phyloP scores from a whole-genome alignment of 2,113 vertebrate genomes.

The Poicephalus gulielmi region DNA sequence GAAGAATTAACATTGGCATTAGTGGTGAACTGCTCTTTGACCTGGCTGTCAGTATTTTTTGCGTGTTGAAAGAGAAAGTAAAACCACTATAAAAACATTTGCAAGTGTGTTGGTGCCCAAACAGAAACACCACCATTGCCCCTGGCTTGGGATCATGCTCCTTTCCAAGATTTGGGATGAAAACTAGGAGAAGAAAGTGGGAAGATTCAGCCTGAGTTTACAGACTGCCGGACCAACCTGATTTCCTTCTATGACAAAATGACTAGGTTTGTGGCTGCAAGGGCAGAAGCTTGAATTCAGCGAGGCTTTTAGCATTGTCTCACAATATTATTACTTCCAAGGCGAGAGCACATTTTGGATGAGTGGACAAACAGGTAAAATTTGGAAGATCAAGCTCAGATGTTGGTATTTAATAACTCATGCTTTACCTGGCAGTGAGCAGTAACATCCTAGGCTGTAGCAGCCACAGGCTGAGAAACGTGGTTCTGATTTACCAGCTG shows the following conservation, averaged over 20 bases:
- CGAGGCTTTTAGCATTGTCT: background rate
- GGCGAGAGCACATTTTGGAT: background rate
- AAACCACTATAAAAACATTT: background rate
- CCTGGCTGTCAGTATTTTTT: background rate
- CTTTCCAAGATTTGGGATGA: background rate
- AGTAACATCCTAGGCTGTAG: background rate
- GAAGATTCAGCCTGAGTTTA: background rate
- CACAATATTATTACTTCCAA: background rate
- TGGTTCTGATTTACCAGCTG: background rate
- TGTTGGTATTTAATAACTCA: background rate
- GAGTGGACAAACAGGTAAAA: background rate
- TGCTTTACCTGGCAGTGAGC: background rate
- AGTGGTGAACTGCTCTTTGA: background rate
- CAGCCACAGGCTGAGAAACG: background rate
- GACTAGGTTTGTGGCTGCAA: background rate
- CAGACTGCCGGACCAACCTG: background rate
- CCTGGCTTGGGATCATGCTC: background rate
- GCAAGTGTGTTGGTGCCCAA: background rate
- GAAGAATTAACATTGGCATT: background rate
- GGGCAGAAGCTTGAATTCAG: background rate
- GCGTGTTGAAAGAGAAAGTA: background rate
- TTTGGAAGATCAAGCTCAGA: background rate
- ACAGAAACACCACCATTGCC: background rate
- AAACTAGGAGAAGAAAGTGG: background rate
- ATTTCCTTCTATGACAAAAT: background rate